Evolutionary conservation across 2,797 vertebrate genomes (phyloP).

Genomic region (Melanotaenia maccullochi): DNA sequence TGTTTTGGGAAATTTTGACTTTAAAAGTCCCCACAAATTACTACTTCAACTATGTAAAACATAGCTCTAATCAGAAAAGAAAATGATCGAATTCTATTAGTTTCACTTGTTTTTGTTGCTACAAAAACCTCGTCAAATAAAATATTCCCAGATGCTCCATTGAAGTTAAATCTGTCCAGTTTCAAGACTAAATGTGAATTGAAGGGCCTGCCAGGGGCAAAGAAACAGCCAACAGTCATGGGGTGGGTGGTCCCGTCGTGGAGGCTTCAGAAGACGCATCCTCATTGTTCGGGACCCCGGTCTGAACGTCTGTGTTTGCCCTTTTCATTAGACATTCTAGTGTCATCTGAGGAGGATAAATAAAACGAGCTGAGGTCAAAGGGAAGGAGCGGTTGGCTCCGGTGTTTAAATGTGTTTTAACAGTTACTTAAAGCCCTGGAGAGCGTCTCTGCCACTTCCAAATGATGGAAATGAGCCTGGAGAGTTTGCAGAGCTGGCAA

Average conservation of each 20-base stretch:
- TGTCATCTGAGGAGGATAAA: constrained; percentile 76
- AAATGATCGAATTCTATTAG: not conserved
- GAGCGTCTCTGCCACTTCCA: constrained; percentile 53
- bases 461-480: constrained; percentile 68
- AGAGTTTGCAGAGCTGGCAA: constrained; percentile 86
- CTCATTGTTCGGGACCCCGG: constrained; percentile 62
- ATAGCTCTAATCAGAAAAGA: not conserved
- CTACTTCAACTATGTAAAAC: not conserved
- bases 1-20: not conserved
- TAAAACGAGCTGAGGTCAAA: constrained; percentile 73
- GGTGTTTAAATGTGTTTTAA: constrained; percentile 81
- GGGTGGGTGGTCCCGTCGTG: constrained; percentile 70
- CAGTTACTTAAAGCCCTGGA: constrained; percentile 73
- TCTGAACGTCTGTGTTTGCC: constrained; percentile 83
- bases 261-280: constrained; percentile 40
- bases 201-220: not conserved
- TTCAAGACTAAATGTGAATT: constrained; percentile 17
- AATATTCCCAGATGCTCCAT: not conserved
- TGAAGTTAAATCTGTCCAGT: not conserved
- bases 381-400: constrained; percentile 60
- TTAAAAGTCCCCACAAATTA: not conserved
- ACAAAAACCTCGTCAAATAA: not conserved
- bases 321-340: constrained; percentile 83
- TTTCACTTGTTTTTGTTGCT: not conserved
- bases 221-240: constrained; percentile 47